phyloP scores from a whole-genome alignment of 2,797 vertebrate genomes.

The Acrossocheilus wenchowensis region DNA sequence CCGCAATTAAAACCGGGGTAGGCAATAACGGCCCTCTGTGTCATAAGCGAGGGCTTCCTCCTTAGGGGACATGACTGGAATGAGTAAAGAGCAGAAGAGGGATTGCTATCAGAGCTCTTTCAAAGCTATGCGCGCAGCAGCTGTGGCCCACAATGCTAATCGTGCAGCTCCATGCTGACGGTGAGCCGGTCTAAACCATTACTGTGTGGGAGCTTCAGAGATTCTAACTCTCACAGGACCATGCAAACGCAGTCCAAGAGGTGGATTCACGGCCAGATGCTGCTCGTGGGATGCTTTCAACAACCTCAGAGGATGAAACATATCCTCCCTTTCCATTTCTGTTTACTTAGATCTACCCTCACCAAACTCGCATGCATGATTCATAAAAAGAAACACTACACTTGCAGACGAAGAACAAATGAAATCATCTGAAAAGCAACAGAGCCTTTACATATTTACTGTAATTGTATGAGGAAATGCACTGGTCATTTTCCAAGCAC shows the following conservation, averaged over 20 bases:
- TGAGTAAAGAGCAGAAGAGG: conserved; percentile 53
- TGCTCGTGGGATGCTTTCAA: conserved; percentile 78
- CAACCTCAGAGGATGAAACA: conserved; percentile 67
- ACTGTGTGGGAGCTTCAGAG: conserved; percentile 74
- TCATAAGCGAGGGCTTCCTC: conserved; percentile 50
- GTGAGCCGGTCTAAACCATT: conserved; percentile 72
- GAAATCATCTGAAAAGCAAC: conserved; percentile 35
- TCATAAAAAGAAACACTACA: conserved; percentile 46
- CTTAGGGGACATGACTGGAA: conserved; percentile 56
- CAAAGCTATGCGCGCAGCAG: conserved; percentile 46
- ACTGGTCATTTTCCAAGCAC: conserved; percentile 81
- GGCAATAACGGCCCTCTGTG: conserved; percentile 51
- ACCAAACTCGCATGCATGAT: conserved; percentile 40
- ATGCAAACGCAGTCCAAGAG: conserved; percentile 77
- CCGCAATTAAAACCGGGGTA: conserved; percentile 66
- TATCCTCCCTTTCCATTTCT: conserved; percentile 34
- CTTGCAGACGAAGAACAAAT: conserved; percentile 35
- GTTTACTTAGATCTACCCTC: conserved; percentile 43
- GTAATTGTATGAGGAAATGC: conserved; percentile 73
- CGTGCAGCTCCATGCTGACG: conserved; percentile 63
- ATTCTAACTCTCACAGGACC: conserved; percentile 74
- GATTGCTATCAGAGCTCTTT: conserved; percentile 48
- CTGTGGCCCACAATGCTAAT: conserved; percentile 68
- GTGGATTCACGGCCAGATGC: conserved; percentile 77
- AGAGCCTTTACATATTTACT: conserved; percentile 73